phyloP scores from a whole-genome alignment of 92 coral and sea anemone species.

The Siderastrea radians region DNA sequence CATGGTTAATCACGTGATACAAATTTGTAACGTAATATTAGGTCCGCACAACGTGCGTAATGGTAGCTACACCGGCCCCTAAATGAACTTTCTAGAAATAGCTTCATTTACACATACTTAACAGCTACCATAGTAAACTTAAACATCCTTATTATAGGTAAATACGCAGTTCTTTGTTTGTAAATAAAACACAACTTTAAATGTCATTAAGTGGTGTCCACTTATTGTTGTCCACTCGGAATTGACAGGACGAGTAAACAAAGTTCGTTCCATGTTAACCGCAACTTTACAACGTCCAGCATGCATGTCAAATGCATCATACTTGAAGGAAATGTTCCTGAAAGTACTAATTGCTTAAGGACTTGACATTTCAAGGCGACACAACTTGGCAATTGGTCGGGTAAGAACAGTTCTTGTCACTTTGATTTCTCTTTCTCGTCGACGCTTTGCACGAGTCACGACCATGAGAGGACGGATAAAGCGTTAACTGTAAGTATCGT shows the following conservation, averaged over 20 bases:
- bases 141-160: not conserved
- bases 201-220: not conserved
- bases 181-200: no score
- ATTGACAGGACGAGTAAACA: no score
- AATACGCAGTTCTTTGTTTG: not conserved
- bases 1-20: no score
- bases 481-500: no score
- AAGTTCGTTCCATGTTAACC: no score
- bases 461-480: no score
- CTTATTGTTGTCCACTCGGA: not conserved
- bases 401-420: not conserved
- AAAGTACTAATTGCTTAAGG: not conserved
- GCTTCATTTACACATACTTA: not conserved
- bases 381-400: not conserved
- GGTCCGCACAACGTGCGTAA: not conserved
- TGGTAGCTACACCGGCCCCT: not conserved
- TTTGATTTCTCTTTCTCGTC: not conserved
- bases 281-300: no score
- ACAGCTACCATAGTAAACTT: not conserved
- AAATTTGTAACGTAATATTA: no score
- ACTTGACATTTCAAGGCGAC: not conserved
- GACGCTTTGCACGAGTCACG: not conserved
- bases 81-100: not conserved
- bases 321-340: no score
- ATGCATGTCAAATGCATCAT: no score